Percentiles rank a stretch among this genome's conserved stretches.
These are phyloP conservation scores for Sporophila hypoxantha DNA, from an alignment of 2,113 vertebrate species.

Conservation along the genomic window DNA sequence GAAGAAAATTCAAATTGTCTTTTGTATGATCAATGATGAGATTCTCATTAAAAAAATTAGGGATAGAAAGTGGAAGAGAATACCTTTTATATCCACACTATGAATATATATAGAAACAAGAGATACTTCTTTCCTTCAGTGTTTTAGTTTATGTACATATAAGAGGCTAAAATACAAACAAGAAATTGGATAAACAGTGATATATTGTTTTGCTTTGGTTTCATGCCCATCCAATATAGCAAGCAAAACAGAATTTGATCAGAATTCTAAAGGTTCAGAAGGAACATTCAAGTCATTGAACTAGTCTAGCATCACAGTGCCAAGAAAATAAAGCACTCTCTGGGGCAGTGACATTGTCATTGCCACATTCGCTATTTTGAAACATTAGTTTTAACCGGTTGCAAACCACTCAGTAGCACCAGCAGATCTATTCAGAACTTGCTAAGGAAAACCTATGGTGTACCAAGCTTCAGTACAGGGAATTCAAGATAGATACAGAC, in stretches of 20 bases:
- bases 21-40: neutral
- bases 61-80: neutral
- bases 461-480: neutral
- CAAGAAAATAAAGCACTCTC: neutral
- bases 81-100: neutral
- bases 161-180: neutral
- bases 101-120: neutral
- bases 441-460: neutral
- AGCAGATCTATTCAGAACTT: neutral
- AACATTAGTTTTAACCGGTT: neutral
- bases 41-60: neutral
- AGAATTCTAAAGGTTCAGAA: neutral
- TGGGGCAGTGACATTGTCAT: neutral
- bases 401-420: neutral
- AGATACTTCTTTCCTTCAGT: neutral
- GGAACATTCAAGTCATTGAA: neutral
- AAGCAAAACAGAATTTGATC: neutral
- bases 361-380: accelerated
- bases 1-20: neutral
- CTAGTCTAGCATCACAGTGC: neutral
- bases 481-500: neutral
- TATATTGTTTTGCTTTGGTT: neutral
- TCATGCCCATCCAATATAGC: neutral
- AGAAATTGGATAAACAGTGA: neutral
- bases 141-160: neutral